Base-by-base conservation (phyloP, 1,140 invertebrate species). In the Drosophila busckii region DNA sequence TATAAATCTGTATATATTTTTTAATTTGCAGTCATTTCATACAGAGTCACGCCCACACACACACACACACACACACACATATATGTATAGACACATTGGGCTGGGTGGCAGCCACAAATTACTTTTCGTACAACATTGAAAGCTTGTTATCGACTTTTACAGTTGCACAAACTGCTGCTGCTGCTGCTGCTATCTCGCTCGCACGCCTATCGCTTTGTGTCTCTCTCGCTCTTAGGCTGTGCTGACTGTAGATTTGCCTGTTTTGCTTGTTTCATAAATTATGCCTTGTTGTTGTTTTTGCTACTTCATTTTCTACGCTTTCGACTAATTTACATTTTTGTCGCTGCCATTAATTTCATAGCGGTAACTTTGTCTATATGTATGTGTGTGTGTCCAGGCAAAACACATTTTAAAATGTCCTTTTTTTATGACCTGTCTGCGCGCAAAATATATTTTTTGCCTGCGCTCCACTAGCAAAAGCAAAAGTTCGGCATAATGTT, bases 261-360 rank as follows among this genome's bases (percentile, higher is more conserved):
- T 13, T 23, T 34, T 13, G 37, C 68, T 53, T 54, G 48, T 32
- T 49, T 63, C 48, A 70, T 76, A 70, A 76, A 70, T 76, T 70
- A 76, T 70, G 29, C 29, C 37, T 15, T 34, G 26, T 49, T 42
- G 20, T 28, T 65, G 49, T 40, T 52, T 61, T 62, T 42, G 26
- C 25, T 46, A 26, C 17, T 53, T 53, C 42, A 38, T 52, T 50
- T 52, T 44, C 28, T 28, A 41, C 16, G 31, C 41, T 37, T 40
- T 28, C 69, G 59, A 80, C 73, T 80, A 82, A 80, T 80, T 80
- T 80, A 80, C 73, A 80, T 82, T 80, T 82, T 82, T 80, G 73
- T 80, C 73, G 75, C 64, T 55, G 75, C 69, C 73, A 80, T 82
- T 75, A 80, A 82, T 75, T 68, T 59, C 20, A 64, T 68, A 73